These are phyloP conservation scores for Monochamus saltuarius DNA, from an alignment of 1,140 invertebrate genomes.

Conservation along the genomic window DNA sequence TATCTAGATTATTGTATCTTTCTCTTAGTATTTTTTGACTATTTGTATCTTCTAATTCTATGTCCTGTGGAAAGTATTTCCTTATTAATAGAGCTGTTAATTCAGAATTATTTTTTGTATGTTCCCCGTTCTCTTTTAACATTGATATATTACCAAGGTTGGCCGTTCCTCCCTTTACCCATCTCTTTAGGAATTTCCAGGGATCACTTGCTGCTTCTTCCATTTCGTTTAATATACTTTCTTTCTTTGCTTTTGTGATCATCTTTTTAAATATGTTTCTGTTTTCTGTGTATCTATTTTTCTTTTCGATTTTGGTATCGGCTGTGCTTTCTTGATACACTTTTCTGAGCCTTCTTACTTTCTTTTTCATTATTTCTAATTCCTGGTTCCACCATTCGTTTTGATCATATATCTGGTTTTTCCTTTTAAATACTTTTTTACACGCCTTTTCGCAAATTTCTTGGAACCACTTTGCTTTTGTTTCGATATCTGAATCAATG, in stretches of 20 bases:
- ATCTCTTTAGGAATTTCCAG: too few species aligned
- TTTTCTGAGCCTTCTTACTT: not conserved
- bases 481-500: too few species aligned
- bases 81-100: not conserved
- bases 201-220: too few species aligned
- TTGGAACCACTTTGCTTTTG: too few species aligned
- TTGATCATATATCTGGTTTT: not conserved
- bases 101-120: not conserved
- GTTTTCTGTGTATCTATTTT: not conserved
- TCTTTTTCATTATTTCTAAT: not conserved
- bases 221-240: too few species aligned
- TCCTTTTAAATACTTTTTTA: not conserved
- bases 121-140: not conserved
- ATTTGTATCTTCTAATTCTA: too few species aligned
- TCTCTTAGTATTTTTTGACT: not conserved
- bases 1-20: not conserved
- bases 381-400: not conserved
- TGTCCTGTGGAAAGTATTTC: not conserved
- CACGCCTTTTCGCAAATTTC: not conserved
- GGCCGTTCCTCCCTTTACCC: not conserved
- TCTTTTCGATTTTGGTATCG: not conserved
- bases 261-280: not conserved
- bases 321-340: too few species aligned
- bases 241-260: too few species aligned
- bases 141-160: not conserved